phyloP scores from a whole-genome alignment of 2,797 vertebrate genomes.

The Vireo griseus region DNA sequence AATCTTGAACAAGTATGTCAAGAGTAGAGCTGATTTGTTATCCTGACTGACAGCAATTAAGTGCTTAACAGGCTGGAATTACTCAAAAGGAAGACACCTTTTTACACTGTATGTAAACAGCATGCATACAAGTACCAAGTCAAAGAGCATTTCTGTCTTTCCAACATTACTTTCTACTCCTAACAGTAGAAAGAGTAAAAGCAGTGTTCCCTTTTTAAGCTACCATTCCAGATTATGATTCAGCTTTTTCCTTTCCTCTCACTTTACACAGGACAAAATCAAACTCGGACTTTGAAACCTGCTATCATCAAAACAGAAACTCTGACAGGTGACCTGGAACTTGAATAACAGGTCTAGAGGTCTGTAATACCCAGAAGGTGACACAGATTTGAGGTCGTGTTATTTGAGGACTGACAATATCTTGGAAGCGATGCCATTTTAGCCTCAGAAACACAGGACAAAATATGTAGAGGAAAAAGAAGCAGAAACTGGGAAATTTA shows the following conservation, averaged over 20 bases:
- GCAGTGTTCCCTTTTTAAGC: not conserved
- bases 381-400: not conserved
- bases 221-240: not conserved
- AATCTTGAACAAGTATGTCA: not conserved
- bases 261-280: not conserved
- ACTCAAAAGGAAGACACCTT: not conserved
- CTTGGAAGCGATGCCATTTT: not conserved
- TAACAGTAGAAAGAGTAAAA: not conserved
- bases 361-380: not conserved
- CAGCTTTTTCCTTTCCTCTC: not conserved
- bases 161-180: not conserved
- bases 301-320: not conserved
- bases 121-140: not conserved
- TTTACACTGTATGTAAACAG: not conserved
- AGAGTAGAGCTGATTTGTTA: not conserved
- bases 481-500: not conserved
- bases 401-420: not conserved
- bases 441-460: not conserved
- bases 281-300: not conserved
- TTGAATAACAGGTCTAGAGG: not conserved
- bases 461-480: not conserved
- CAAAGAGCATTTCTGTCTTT: not conserved
- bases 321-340: not conserved
- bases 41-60: not conserved
- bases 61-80: not conserved